Base-by-base conservation (phyloP, 2,113 vertebrate genomes). In the Gallinago paraguaiae region DNA sequence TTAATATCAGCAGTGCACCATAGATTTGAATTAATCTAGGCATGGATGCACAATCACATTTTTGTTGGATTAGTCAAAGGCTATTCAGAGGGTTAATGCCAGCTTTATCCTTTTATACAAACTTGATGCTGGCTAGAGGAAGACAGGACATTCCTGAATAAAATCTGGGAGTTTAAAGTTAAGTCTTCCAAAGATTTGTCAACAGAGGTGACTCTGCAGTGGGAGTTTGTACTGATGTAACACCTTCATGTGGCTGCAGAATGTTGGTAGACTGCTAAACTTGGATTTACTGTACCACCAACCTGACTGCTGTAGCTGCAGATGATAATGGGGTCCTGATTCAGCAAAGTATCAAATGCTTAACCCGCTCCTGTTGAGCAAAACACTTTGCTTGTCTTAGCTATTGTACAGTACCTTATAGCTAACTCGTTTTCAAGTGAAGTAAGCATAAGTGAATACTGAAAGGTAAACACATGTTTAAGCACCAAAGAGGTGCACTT, bases 31-130 rank as follows among this genome's bases (percentile, higher is more conserved):
- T 78, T 90, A 54, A 86, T 90, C 93, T 51, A 83, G 46, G 33
- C 43, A 64, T 78, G 56, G 64, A 70, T 88, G n/a, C 59, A 71
- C 51, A 70, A 54, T 86, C 72, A 68, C 20, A 50, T 54, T 92
- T 86, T 70, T 86, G 23, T 70, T 71, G 23, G 51, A 71, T 86
- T 92, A 81, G 60, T 74, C 64, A 59, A 77, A 92, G 56, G 20
- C 76, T 75, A 56, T 81, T 96, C 56, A 39, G 48, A 46, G 68
- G 51, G 41, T 70, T 68, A 86, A 68, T 86, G 27, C 16, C 28
- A 65, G 31, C 27, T 92, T 88, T 93, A 70, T 90, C 25, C 72
- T 91, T 97, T 67, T 60, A 41, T 68, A 78, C 17, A 81, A 91
- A 71, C 43, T 78, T 88, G 35, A 20, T 71, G 30, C 53, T 88